Evolutionary conservation across 2,113 vertebrate species (phyloP), one percentile per base, ranked within the genome.

Genomic region (Rhadina sibilatrix): DNA sequence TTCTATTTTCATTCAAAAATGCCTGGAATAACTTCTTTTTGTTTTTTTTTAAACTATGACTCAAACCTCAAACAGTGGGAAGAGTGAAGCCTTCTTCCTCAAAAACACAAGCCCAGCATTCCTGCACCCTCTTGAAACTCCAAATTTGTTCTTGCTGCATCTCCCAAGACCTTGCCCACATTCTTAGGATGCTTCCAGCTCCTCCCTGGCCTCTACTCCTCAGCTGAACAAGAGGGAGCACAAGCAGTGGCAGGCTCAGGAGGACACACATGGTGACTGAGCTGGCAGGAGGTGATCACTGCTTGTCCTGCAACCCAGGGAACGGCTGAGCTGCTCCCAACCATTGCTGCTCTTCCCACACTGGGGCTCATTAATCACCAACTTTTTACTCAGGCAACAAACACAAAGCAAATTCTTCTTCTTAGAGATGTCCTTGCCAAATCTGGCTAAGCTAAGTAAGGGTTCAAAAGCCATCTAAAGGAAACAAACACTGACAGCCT

Each of bases 1-100:
- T 91, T 78, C 83, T 84, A 87, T 84, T 92, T 96, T 84, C 72
- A 91, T 75, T 89, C 77, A 89, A 6, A 76, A 78, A n/a, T 52
- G 49, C 47, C 75, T 49, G 28, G n/a, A 89, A 74, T 27, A 87
- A 75, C 50, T 69, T 22, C 4, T 57, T 31, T 50, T 28, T 2
- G 6, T 19, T 19, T 25, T 84, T 83, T 68, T 20, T 38, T 12
- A 1, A 72, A 33, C 35, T 82, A 63, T 46, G 33, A 85, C 38
- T 92, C 79, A 89, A 77, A 89, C 5, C 13, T 77, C 21, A 59
- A 83, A 38, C 5, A 63, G 56, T 33, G 24, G 31, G 16, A 63
- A 87, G 63, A 94, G 23, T 3, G 5, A 91, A 69, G 35, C 16
- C 35, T 54, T 37, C 40, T 72, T 79, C 71, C 56, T 79, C 49